Evolutionary conservation across 2,888 invertebrate species (phyloP).

Genomic region (Pristionchus exspectatus): DNA sequence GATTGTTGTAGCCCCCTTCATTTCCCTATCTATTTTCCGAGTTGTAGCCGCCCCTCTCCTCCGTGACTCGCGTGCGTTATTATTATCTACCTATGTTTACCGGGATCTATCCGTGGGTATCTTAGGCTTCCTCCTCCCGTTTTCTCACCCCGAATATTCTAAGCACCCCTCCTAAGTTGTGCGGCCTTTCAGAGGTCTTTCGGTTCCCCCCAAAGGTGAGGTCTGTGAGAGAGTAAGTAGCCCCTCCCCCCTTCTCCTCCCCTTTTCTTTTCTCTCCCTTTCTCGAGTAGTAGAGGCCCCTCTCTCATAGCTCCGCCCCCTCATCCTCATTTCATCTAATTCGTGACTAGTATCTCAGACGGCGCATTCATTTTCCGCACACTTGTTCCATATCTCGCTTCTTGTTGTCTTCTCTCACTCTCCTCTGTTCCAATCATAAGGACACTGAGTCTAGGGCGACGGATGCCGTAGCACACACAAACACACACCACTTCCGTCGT

Average conservation of each 20-base stretch:
- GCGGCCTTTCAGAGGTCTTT: neutral
- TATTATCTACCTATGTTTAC: neutral
- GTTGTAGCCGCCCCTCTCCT: too few species aligned
- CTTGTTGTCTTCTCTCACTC: neutral
- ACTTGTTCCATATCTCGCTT: neutral
- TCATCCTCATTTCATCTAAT: slow-evolving; percentile 50
- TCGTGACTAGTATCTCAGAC: slow-evolving; percentile 37
- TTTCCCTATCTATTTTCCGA: too few species aligned
- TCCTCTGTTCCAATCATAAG: slow-evolving; percentile 26
- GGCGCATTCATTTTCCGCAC: slow-evolving; percentile 6
- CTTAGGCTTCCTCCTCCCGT: neutral
- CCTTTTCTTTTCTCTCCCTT: slow-evolving; percentile 6
- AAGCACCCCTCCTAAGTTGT: neutral
- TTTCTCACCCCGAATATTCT: neutral
- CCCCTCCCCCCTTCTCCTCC: slow-evolving; percentile 13
- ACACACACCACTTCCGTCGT: neutral
- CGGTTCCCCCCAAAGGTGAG: neutral
- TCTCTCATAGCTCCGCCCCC: slow-evolving; percentile 13
- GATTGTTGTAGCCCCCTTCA: too few species aligned
- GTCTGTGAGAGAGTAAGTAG: neutral
- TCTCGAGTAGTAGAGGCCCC: neutral
- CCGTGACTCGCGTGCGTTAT: neutral
- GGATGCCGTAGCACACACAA: neutral
- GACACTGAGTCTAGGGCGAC: neutral
- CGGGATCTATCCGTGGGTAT: neutral